A percentile compares a stretch with the other conserved stretches of the same genome.
Conservation (phyloP, 2,888 invertebrate genomes). For the Lasioglossum malachurum region DNA sequence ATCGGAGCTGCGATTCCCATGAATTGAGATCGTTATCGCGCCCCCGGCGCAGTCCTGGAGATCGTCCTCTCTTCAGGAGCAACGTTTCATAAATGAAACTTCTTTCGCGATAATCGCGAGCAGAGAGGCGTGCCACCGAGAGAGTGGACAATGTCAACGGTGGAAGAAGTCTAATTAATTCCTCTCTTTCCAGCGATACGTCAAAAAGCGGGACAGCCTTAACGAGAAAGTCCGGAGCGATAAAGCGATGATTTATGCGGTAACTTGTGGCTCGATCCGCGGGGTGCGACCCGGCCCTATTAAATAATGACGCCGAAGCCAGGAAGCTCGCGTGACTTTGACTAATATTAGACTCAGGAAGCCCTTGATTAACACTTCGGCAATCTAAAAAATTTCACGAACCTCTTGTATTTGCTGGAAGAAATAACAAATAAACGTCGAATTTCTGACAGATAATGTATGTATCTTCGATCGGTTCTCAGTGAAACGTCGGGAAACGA, state of each 20-base stretch:
- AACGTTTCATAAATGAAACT: conserved; percentile 10
- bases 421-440: background rate
- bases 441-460: background rate
- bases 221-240: conserved; percentile 60
- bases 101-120: background rate
- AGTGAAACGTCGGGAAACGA: conserved; percentile 36
- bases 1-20: conserved; percentile 5
- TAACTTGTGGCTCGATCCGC: conserved; percentile 56
- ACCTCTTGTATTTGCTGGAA: background rate
- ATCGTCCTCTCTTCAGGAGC: background rate
- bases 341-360: conserved; percentile 65
- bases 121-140: background rate
- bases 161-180: conserved; percentile 48
- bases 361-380: conserved; percentile 57
- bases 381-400: background rate
- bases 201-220: conserved; percentile 30
- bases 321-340: conserved; percentile 60
- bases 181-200: conserved; percentile 30
- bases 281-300: conserved; percentile 44
- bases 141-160: conserved; percentile 14
- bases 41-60: background rate
- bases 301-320: conserved; percentile 66
- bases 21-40: conserved; percentile 30
- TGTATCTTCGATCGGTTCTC: conserved; percentile 45
- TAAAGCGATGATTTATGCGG: conserved; percentile 70